A percentile compares a stretch with the other conserved stretches of the same genome.
Conservation (phyloP, 2,797 vertebrate species). For the Staurois parvus region DNA sequence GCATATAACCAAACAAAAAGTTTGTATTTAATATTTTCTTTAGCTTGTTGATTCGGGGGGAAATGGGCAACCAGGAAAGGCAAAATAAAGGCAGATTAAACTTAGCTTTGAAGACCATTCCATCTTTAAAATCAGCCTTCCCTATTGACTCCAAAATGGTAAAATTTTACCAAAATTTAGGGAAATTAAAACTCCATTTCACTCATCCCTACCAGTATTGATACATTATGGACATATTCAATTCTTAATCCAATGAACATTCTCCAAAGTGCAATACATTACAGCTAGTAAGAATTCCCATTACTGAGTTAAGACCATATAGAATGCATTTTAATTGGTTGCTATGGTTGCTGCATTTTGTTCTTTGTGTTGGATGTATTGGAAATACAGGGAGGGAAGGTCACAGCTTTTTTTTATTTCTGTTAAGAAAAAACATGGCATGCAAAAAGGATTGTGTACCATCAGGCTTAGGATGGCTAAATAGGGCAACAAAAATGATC, state of each 20-base stretch:
- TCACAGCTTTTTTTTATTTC: not conserved
- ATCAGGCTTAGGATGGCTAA: not conserved
- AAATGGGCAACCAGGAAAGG: no score
- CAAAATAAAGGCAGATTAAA: no score
- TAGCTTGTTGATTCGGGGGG: no score
- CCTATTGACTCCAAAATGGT: no score
- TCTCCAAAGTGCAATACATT: no score
- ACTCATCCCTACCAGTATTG: not conserved
- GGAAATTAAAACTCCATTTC: not conserved
- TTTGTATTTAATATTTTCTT: no score
- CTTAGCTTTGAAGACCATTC: no score
- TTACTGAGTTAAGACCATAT: not conserved
- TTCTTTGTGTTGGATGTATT: no score
- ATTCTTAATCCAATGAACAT: not conserved
- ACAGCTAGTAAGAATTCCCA: no score
- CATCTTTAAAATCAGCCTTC: no score
- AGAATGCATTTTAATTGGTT: not conserved
- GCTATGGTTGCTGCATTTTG: not conserved
- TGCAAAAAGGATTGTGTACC: not conserved
- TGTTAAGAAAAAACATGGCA: not conserved
- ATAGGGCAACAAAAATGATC: not conserved
- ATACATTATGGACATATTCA: not conserved
- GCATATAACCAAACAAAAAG: no score
- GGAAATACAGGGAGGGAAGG: not conserved
- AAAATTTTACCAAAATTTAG: no score